Evolutionary conservation across 1,140 invertebrate species (phyloP).

Genomic region (Halesus radiatus): DNA sequence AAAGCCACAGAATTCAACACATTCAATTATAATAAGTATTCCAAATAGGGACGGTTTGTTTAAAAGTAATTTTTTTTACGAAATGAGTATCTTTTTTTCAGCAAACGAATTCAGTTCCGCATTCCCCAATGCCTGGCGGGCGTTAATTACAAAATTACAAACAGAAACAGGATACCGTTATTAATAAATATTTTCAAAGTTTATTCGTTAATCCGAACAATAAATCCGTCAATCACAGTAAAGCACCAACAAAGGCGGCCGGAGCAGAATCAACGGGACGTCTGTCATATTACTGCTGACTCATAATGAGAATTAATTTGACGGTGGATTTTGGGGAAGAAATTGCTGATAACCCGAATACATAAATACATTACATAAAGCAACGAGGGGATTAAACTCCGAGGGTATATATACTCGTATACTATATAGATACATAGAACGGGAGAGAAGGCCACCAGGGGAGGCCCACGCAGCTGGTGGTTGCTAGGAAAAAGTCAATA

Average conservation of each 20-base stretch:
- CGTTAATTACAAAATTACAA: too few species aligned
- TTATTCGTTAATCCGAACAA: constrained; percentile 36
- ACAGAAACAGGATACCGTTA: neutral
- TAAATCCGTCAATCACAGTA: constrained; percentile 40
- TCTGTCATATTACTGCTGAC: constrained; percentile 38
- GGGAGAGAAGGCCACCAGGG: neutral
- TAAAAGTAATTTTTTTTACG: too few species aligned
- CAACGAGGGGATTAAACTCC: neutral
- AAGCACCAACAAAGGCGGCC: constrained; percentile 16
- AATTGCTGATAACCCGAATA: constrained; percentile 33
- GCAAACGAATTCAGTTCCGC: too few species aligned
- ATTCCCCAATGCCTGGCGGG: too few species aligned
- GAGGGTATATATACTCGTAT: too few species aligned
- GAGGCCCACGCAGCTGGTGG: neutral
- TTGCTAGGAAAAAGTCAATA: too few species aligned
- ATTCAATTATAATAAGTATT: too few species aligned
- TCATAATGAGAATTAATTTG: constrained; percentile 40
- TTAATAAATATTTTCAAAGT: constrained; percentile 36
- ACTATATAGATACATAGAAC: too few species aligned
- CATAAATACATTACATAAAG: neutral
- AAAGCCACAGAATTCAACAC: too few species aligned
- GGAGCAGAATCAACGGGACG: constrained; percentile 21
- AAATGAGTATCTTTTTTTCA: too few species aligned
- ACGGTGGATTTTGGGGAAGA: constrained; percentile 13
- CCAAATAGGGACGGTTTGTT: too few species aligned